Conservation (phyloP, 2,113 vertebrate genomes). For the Sturnira hondurensis region DNA sequence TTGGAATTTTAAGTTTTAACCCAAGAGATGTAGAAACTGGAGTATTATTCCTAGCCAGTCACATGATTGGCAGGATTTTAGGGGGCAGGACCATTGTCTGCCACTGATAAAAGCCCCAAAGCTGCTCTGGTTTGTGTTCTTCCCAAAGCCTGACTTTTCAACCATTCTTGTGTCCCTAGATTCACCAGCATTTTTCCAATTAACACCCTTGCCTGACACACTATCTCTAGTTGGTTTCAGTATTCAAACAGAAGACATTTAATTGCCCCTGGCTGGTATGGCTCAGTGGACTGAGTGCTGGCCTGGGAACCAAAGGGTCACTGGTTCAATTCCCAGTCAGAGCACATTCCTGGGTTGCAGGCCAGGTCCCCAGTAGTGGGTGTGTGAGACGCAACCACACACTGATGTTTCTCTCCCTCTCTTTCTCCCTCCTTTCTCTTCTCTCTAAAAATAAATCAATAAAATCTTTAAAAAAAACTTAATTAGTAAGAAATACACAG, state of each 20-base stretch:
- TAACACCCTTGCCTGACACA: neutral
- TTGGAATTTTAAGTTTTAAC: neutral
- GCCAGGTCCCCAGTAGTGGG: no score
- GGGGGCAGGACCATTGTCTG: neutral
- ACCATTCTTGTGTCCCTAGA: neutral
- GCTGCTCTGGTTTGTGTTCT: neutral
- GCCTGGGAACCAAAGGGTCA: no score
- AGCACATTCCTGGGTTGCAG: no score
- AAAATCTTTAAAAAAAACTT: neutral
- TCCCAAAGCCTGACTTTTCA: neutral
- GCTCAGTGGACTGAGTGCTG: no score
- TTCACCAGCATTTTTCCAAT: neutral
- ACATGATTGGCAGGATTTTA: neutral
- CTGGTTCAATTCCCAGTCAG: no score
- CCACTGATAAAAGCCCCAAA: neutral
- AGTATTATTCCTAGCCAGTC: neutral
- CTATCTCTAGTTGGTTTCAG: neutral
- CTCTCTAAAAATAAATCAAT: no score
- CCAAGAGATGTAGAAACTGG: neutral
- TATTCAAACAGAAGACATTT: constrained; percentile 12
- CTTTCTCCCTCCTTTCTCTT: no score
- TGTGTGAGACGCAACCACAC: no score
- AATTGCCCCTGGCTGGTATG: neutral
- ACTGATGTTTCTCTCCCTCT: no score
- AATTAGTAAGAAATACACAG: neutral